Percentiles rank a stretch among this genome's conserved stretches.
These are phyloP conservation scores for Capreolus pygargus DNA, from an alignment of 2,113 vertebrate genomes.

Conservation along the genomic window DNA sequence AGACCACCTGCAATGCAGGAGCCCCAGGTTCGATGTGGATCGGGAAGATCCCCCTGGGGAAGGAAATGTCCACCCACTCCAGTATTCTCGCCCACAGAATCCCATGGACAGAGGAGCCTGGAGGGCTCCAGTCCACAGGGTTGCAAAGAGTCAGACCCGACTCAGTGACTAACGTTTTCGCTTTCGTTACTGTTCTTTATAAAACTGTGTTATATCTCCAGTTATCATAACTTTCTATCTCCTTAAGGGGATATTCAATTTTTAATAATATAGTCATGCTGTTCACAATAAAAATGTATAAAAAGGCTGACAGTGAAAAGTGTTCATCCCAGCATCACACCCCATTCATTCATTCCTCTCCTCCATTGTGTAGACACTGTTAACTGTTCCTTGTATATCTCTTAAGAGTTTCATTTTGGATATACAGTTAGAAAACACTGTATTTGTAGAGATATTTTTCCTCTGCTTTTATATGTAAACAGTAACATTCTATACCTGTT, in stretches of 20 bases:
- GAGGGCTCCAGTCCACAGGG: neutral
- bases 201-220: neutral
- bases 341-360: neutral
- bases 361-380: neutral
- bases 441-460: neutral
- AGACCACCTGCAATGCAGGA: neutral
- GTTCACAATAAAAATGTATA: neutral
- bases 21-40: neutral
- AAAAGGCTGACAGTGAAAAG: neutral
- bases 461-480: neutral
- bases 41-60: neutral
- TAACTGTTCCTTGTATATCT: neutral
- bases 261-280: neutral
- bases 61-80: neutral
- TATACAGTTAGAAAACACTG: neutral
- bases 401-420: neutral
- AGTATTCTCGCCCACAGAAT: neutral
- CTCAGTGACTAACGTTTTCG: neutral
- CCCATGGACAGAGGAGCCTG: neutral
- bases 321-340: neutral
- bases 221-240: neutral
- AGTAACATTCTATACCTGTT: neutral
- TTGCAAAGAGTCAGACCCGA: rapidly evolving
- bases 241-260: neutral
- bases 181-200: neutral